These are phyloP conservation scores for Julus scanicus DNA, from an alignment of 2,888 invertebrate genomes.

Conservation along the genomic window DNA sequence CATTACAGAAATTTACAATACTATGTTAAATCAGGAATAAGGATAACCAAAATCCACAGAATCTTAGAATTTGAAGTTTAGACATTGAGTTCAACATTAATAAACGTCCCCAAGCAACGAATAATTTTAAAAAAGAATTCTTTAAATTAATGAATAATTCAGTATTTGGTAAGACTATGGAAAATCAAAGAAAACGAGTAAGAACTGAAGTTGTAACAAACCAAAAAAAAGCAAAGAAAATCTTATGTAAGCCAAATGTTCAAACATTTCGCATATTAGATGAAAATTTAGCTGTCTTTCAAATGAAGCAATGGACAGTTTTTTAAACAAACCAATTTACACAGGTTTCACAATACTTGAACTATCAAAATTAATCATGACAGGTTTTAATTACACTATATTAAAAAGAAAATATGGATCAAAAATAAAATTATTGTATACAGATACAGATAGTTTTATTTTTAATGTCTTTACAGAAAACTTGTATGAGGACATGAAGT, in stretches of 20 bases:
- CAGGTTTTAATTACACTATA: not conserved
- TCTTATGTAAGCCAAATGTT: not conserved
- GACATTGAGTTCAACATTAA: too few species aligned
- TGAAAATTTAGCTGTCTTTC: not conserved
- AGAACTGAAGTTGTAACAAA: not conserved
- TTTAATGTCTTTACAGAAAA: not conserved
- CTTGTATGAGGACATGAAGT: not conserved
- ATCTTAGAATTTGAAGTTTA: too few species aligned
- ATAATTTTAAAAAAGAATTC: not conserved
- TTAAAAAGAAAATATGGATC: not conserved
- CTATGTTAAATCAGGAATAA: too few species aligned
- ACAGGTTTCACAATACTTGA: not conserved
- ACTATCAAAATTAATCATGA: not conserved
- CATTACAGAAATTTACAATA: too few species aligned
- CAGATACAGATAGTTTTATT: not conserved
- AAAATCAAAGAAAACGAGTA: not conserved
- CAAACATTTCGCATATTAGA: not conserved
- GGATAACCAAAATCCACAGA: too few species aligned
- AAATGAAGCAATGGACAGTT: not conserved
- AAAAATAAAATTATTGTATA: not conserved
- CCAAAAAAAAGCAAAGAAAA: not conserved
- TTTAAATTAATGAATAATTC: not conserved
- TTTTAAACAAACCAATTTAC: not conserved
- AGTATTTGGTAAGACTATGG: not conserved
- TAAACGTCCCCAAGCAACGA: not conserved